These are phyloP conservation scores for Grallaria varia DNA, from an alignment of 2,113 vertebrate species.

Conservation along the genomic window DNA sequence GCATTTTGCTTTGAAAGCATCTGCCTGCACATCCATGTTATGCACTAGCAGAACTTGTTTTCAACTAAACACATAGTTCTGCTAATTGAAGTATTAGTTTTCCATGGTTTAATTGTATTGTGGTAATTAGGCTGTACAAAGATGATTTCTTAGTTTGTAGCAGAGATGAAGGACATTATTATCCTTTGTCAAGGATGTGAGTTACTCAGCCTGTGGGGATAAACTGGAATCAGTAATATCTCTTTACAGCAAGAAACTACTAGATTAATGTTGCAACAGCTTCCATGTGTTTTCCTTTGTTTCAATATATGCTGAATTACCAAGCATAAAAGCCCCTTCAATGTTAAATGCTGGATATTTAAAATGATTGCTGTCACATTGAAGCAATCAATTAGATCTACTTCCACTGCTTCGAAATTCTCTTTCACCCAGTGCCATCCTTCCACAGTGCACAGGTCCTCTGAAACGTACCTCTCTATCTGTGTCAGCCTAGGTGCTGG, in stretches of 20 bases:
- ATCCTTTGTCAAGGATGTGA: neutral
- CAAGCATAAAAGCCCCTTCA: neutral
- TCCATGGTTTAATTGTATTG: neutral
- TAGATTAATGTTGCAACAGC: neutral
- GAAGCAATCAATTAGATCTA: neutral
- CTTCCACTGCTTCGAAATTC: neutral
- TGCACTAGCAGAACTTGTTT: neutral
- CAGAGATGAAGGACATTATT: neutral
- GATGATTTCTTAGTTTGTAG: neutral
- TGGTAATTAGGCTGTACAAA: neutral
- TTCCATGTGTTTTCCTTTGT: neutral
- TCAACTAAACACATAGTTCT: neutral
- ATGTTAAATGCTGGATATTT: neutral
- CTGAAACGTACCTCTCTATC: neutral
- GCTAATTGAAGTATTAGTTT: neutral
- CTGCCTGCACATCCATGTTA: neutral
- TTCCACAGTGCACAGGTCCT: rapidly evolving
- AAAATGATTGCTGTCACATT: rapidly evolving
- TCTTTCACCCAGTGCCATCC: neutral
- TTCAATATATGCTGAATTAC: neutral
- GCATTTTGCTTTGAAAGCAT: neutral
- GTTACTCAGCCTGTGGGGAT: neutral
- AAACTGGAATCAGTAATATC: neutral
- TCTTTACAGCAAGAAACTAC: neutral
- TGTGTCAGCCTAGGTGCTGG: neutral